Base-by-base conservation (phyloP, 2,888 invertebrate genomes). In the Agrotis clavis region DNA sequence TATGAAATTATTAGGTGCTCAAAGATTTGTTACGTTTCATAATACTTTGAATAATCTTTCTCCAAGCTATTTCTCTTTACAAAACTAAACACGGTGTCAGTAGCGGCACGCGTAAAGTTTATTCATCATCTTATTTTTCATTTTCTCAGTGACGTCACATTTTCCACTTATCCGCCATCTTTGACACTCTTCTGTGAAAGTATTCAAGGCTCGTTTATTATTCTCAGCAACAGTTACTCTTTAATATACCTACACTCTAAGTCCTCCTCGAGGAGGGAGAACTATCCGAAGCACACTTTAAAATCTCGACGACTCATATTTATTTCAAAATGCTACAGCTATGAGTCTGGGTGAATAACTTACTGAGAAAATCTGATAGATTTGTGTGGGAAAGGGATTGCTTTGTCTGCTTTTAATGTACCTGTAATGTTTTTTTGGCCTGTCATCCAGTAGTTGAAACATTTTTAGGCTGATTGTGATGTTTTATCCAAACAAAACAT, bases 231-330 rank as follows among this genome's bases (percentile, higher is more conserved):
- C 66, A 76, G 77, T 75, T 75, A 48, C 59, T 56, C 53, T 25
- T 74, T 76, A 67, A 69, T 67, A 71, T 57, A n/a, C n/a, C n/a
- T n/a, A 25, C 57, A 59, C 59, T 69, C 50, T 50, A 35, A 65
- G 30, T 50, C 53, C 47, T 67, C 54, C 45, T 50, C 54, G 11
- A 61, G 59, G 30, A 66, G 19, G 56, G 67, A 45, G 18, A 83
- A 72, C 81, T 83, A 76, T 81, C 71, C 48, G 21, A 57, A 63
- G 66, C 47, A 59, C 41, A 71, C 64, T 81, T 81, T 65, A 75
- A 74, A 83, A 65, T 59, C 67, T 76, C 47, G 47, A 63, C 47
- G 59, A 41, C 68, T 81, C 81, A 71, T 81, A 79, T 80, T 75
- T 81, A 60, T 76, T 81, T 83, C 71, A 81, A 69, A 63, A 60